Evolutionary conservation across 2,113 vertebrate species (phyloP).

Genomic region (Odocoileus virginianus): DNA sequence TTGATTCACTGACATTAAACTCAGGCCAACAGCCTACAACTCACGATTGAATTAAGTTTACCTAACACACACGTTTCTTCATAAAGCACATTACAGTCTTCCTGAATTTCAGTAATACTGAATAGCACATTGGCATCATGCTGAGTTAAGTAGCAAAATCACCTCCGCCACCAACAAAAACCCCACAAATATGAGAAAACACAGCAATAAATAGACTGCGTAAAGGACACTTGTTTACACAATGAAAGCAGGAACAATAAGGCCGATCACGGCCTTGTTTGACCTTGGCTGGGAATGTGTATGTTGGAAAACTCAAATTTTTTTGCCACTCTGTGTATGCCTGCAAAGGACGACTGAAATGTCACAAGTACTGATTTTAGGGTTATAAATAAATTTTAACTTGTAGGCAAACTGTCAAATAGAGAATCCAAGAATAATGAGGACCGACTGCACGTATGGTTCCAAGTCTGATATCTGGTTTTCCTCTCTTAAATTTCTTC

Average conservation of each 20-base stretch:
- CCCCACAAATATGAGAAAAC: neutral
- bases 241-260: neutral
- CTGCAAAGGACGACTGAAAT: neutral
- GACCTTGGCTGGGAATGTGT: neutral
- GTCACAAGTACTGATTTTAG: neutral
- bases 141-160: neutral
- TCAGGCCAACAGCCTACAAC: neutral
- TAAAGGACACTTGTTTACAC: neutral
- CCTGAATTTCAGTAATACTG: neutral
- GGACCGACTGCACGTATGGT: neutral
- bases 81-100: neutral
- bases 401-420: neutral
- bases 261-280: neutral
- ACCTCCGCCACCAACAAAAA: neutral
- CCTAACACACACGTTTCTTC: neutral
- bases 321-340: neutral
- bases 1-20: neutral
- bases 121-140: neutral
- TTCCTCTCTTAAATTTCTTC: neutral
- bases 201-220: rapidly evolving
- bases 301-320: neutral
- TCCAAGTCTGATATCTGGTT: neutral
- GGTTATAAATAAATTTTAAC: neutral
- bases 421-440: neutral
- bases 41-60: neutral